These are phyloP conservation scores for Caenorhabditis drosophilae DNA, from an alignment of 2,888 invertebrate genomes.

Conservation along the genomic window DNA sequence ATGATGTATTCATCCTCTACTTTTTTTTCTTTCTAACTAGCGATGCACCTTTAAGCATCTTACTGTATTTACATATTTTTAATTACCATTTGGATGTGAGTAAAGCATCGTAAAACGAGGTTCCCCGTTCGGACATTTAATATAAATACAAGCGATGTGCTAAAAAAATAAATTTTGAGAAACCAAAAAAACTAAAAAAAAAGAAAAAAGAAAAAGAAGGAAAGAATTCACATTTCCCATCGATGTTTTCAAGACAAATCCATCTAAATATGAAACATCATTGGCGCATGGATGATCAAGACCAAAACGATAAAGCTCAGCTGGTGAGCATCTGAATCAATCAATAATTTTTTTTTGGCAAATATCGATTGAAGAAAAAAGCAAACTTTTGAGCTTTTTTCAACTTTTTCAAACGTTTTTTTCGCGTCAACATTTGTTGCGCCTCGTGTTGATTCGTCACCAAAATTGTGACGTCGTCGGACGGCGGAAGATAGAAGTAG, in stretches of 20 bases:
- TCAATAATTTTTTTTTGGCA: too few species aligned
- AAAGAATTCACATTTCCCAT: conserved; percentile 28
- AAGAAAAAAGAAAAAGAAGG: neutral
- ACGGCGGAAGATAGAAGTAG: conserved; percentile 47
- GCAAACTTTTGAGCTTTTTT: conserved; percentile 3
- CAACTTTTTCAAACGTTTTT: conserved; percentile 24
- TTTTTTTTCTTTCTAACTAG: too few species aligned
- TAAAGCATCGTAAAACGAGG: conserved; percentile 54
- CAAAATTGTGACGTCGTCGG: conserved; percentile 5
- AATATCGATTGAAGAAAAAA: too few species aligned
- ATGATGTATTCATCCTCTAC: too few species aligned
- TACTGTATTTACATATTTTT: too few species aligned
- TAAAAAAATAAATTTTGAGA: conserved; percentile 15
- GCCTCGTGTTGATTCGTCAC: neutral
- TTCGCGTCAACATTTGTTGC: conserved; percentile 6
- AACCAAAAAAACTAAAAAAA: neutral
- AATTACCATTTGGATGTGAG: conserved; percentile 62
- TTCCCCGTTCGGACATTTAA: conserved; percentile 20
- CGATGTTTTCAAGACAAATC: conserved; percentile 39
- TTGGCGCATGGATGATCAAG: conserved; percentile 46
- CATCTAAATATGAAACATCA: conserved; percentile 37
- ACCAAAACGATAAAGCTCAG: conserved; percentile 41
- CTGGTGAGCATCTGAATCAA: too few species aligned
- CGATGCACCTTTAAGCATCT: too few species aligned
- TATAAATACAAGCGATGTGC: conserved; percentile 44